Base-by-base conservation (phyloP, 2,888 invertebrate species). In the Chirona hameri region DNA sequence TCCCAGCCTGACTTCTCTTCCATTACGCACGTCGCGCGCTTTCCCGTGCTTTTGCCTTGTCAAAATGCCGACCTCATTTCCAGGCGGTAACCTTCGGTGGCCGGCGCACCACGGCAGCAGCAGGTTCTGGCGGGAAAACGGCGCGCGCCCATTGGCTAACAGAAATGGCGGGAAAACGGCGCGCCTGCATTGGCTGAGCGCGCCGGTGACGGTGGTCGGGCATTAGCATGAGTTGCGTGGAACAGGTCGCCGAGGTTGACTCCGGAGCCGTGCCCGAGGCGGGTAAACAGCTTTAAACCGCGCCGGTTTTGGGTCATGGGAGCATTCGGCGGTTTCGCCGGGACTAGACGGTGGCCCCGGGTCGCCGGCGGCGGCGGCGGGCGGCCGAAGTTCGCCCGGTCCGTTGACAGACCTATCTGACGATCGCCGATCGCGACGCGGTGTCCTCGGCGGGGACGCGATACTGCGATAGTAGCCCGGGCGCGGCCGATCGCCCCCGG, bases 81-180 rank as follows among this genome's bases (percentile, higher is more conserved):
- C 72, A 31, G 27, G 72, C 31, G 72, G 29, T 18, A 31, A 72
- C 72, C 72, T 72, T 72, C 72, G 72, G 31, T 29, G 18, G 18
- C 72, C 29, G 18, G 27, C 18, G 15, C 31, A 7, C 72, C 31
- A 18, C 31, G 29, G 27, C 29, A 27, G 27, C 14, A 18, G 15
- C 72, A 72, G 72, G 31, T 69, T 72, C 72, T 72, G 72, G 72
- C 72, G 72, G 72, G 72, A 72, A 72, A 72, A 72, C 15, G 72
- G 27, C 18, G 72, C 72, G 31, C 72, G 18, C 31, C 31, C 72
- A 72, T 72, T 72, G 72, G 72, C 72, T 15, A 31, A 31, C 12
- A 15, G 72, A 72, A 72, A 72, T 18, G 72, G 72, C 72, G 72
- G 72, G 72, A 72, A 31, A 72, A 72, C 72, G 31, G 5, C 18